Evolutionary conservation across 2,113 vertebrate genomes (phyloP).

Genomic region (Tragelaphus strepsiceros): DNA sequence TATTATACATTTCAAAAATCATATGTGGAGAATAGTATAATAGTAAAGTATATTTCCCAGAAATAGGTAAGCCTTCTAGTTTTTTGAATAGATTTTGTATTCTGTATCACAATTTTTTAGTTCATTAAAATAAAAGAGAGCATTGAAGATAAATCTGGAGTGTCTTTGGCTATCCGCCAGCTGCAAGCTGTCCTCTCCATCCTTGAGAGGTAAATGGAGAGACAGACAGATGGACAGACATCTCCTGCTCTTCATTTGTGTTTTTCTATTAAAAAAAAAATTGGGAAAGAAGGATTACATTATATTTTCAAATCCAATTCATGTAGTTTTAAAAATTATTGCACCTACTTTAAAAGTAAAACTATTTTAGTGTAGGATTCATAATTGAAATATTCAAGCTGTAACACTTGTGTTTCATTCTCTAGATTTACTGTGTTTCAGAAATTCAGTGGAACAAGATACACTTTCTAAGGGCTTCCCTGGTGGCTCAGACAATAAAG

Average conservation of each 20-base stretch:
- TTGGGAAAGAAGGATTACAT: not conserved
- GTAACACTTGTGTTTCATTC: not conserved
- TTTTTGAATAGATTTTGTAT: not conserved
- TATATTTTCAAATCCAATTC: not conserved
- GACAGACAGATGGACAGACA: not conserved
- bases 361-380: not conserved
- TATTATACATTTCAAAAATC: not conserved
- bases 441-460: not conserved
- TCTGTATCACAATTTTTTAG: not conserved
- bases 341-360: too few relatives aligned
- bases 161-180: not conserved
- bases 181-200: not conserved
- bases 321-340: not conserved
- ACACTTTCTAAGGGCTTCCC: not conserved
- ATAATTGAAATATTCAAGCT: not conserved
- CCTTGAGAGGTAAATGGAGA: not conserved
- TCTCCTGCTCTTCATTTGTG: not conserved
- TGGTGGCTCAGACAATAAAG: not conserved
- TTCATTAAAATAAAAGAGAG: not conserved
- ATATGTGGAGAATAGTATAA: not conserved
- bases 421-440: not conserved
- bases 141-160: not conserved
- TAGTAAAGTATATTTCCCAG: not conserved
- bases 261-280: not conserved
- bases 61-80: not conserved